A percentile compares a stretch with the other conserved stretches of the same genome.
These are phyloP conservation scores for Lasius fuliginosus DNA, from an alignment of 2,888 invertebrate species.

Conservation along the genomic window DNA sequence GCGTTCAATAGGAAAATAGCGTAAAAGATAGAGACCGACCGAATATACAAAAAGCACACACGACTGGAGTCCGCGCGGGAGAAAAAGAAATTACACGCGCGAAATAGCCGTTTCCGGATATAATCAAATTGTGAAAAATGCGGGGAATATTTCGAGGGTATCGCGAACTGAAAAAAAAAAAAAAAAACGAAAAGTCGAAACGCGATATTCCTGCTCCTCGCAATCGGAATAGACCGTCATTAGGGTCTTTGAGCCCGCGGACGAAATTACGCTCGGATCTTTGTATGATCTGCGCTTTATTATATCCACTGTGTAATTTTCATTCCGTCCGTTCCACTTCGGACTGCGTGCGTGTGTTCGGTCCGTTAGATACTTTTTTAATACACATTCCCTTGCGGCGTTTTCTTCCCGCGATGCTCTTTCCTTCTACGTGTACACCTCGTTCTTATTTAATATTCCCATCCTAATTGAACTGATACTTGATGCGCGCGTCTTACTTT, in stretches of 20 bases:
- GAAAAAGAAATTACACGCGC: constrained; percentile 19
- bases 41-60: constrained; percentile 8
- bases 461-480: constrained; percentile 22
- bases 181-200: constrained; percentile 69
- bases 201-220: constrained; percentile 56
- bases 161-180: neutral
- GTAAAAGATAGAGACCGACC: neutral
- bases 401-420: constrained; percentile 26
- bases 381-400: constrained; percentile 17
- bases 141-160: constrained; percentile 37
- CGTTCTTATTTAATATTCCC: constrained; percentile 24
- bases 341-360: constrained; percentile 67
- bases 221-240: constrained; percentile 64
- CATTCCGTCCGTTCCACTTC: constrained; percentile 74
- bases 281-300: constrained; percentile 74
- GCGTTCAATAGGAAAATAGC: neutral
- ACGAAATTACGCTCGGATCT: constrained; percentile 74
- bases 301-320: constrained; percentile 77
- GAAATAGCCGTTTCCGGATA: constrained; percentile 40
- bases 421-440: constrained; percentile 33
- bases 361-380: constrained; percentile 62
- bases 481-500: neutral
- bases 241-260: constrained; percentile 71
- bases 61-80: neutral
- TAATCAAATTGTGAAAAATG: constrained; percentile 48